Conservation (phyloP, 2,113 vertebrate genomes). For the Hydrochoerus hydrochaeris region DNA sequence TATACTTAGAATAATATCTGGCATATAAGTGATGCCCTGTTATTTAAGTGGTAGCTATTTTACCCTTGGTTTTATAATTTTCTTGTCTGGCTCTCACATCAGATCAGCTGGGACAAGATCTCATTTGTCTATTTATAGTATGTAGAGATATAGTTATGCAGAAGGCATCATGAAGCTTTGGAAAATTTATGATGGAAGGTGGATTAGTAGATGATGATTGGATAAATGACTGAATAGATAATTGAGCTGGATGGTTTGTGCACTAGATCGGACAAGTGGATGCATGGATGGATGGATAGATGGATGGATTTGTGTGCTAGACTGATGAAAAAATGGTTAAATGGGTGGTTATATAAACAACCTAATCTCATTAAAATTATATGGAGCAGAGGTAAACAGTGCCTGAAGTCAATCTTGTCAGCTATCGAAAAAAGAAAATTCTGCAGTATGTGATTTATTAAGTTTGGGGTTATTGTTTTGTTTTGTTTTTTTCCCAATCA, state of each 20-base stretch:
- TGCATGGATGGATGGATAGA: not conserved
- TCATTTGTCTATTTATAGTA: conserved; percentile 31
- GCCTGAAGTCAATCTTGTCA: conserved; percentile 51
- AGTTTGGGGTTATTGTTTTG: conserved; percentile 16
- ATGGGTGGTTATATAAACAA: conserved; percentile 7
- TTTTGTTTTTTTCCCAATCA: not conserved
- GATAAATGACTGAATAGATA: not conserved
- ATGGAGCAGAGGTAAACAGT: conserved; percentile 27
- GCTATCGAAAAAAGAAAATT: conserved; percentile 49
- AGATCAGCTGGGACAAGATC: not conserved
- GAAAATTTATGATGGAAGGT: conserved; percentile 29
- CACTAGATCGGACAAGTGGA: not conserved
- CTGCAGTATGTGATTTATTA: conserved; percentile 69
- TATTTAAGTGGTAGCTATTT: conserved; percentile 21
- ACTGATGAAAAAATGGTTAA: not conserved
- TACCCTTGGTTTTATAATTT: conserved; percentile 35
- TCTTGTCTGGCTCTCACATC: conserved; percentile 32
- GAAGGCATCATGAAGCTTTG: not conserved
- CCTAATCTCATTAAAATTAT: conserved; percentile 39
- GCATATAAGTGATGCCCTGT: not conserved
- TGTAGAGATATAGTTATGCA: not conserved
- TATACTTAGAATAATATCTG: not conserved
- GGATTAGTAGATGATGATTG: not conserved
- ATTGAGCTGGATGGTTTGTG: not conserved
- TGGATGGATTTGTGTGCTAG: not conserved